Evolutionary conservation across 2,797 vertebrate genomes (phyloP), one percentile per base, ranked within the genome.

Genomic region (Furcifer pardalis): DNA sequence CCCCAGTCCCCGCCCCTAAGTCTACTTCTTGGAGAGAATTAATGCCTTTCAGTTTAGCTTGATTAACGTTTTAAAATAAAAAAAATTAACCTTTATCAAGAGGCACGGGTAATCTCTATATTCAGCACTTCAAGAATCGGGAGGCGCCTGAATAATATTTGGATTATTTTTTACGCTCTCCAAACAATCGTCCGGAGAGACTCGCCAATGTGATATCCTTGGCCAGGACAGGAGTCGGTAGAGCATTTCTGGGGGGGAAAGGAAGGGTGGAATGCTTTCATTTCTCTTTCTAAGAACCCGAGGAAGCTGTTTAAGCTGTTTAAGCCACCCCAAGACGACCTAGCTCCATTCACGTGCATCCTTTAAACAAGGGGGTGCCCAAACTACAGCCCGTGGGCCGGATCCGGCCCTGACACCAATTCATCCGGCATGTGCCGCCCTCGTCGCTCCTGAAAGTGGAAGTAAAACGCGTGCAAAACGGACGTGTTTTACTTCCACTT

Each of bases 11-110:
- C 87, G 3, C 21, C 49, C 74, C 91, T 89, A 77, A 66, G 91
- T 93, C 87, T 30, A 82, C 25, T 88, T 85, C 86, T 49, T 44
- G 83, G 8, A 13, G 74, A 69, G 82, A 89, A 87, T 89, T 88
- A 94, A 94, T 93, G 90, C 87, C 65, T 52, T 73, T n/a, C 62
- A 49, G 81, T 89, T 90, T 1, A 66, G 30, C 10, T 59, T 0
- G 49, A 23, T 40, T 5, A 0, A 74, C 10, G 7, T 3, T 5
- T 23, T 4, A 49, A 37, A 69, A n/a, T n/a, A n/a, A n/a, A 52
- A 23, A 37, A 56, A 23, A 56, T 9, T 80, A 37, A 69, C 44
- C 46, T 80, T 69, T 52, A 68, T 80, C 65, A 27, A 37, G 46
- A 63, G n/a, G n/a, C 21, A 56, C 52, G 52, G 52, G 13, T 19